Conservation (phyloP, 2,888 invertebrate species). For the Hypolimnas misippus region DNA sequence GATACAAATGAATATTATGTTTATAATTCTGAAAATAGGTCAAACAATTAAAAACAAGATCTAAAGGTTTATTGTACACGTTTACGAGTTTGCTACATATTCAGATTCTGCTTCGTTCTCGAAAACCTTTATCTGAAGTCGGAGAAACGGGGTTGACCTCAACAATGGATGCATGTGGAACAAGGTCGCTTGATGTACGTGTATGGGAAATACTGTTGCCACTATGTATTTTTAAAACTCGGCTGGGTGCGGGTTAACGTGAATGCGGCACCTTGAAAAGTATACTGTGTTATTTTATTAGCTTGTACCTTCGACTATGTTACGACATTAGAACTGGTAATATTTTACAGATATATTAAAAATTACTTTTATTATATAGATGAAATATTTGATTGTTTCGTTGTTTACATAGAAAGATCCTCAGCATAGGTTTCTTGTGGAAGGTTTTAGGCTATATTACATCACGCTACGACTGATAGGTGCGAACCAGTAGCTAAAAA, state of each 20-base stretch:
- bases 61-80: slow-evolving; percentile 7
- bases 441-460: too few species aligned
- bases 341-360: too few species aligned
- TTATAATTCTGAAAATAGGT: slow-evolving; percentile 2
- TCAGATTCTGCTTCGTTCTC: slow-evolving; percentile 20
- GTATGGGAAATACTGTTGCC: slow-evolving; percentile 22
- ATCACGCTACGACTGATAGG: too few species aligned
- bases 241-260: slow-evolving; percentile 1
- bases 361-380: too few species aligned
- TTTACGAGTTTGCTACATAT: slow-evolving; percentile 24
- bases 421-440: too few species aligned
- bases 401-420: too few species aligned
- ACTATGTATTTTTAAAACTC: slow-evolving; percentile 8
- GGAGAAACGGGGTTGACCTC: slow-evolving; percentile 23
- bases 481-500: too few species aligned
- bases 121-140: slow-evolving; percentile 27
- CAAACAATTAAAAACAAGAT: slow-evolving; percentile 6
- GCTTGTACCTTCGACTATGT: not conserved
- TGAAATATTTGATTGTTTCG: too few species aligned
- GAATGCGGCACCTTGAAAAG: not conserved
- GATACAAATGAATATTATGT: not conserved
- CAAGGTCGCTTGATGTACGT: slow-evolving; percentile 31
- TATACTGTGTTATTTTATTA: not conserved
- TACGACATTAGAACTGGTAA: not conserved
- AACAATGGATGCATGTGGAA: slow-evolving; percentile 30